phyloP scores from a whole-genome alignment of 1,140 invertebrate species.

The Oreohelix idahoensis region DNA sequence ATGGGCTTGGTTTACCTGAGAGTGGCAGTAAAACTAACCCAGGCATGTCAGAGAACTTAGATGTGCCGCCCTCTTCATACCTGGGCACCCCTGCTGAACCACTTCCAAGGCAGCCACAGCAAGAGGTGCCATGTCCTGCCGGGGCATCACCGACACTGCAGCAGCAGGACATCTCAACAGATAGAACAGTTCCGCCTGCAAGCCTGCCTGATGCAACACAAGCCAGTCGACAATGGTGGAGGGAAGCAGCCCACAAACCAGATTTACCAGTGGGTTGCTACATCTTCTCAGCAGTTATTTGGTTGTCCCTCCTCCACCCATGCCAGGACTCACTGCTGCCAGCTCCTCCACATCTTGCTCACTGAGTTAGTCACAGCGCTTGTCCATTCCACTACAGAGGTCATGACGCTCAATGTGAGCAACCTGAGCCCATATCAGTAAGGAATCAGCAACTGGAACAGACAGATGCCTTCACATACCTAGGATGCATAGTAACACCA shows the following conservation, averaged over 20 bases:
- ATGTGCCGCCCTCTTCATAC: background rate
- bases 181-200: background rate
- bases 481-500: too few species aligned
- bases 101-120: background rate
- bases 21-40: background rate
- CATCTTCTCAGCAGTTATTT: background rate
- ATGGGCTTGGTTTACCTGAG: background rate
- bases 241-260: too few species aligned
- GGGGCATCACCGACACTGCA: conserved; percentile 6
- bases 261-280: background rate
- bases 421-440: too few species aligned
- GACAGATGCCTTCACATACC: too few species aligned
- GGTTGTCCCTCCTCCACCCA: background rate
- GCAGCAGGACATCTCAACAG: conserved; percentile 19
- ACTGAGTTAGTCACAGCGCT: background rate
- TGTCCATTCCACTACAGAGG: conserved; percentile 18
- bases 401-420: too few species aligned
- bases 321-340: background rate
- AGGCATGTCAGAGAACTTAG: background rate
- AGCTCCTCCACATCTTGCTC: background rate
- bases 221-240: background rate
- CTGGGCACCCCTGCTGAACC: background rate
- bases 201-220: conserved; percentile 7
- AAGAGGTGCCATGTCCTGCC: too few species aligned
- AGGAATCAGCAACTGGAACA: too few species aligned